Evolutionary conservation across 2,797 vertebrate species (phyloP).

Genomic region (Okamejei kenojei): DNA sequence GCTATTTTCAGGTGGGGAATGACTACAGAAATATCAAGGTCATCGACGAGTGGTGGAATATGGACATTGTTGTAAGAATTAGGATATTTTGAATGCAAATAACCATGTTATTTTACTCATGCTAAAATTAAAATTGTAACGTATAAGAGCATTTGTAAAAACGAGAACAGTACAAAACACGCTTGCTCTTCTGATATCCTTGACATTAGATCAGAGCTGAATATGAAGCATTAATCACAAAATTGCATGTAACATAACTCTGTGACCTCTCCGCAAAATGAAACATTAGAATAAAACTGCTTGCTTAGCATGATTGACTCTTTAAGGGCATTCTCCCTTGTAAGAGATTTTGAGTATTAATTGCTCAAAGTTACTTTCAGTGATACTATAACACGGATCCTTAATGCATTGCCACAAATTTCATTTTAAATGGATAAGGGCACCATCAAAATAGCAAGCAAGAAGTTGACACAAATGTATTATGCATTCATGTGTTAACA

Average conservation of each 20-base stretch:
- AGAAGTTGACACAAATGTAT: background rate
- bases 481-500: background rate
- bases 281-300: constrained; percentile 24
- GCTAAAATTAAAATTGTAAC: background rate
- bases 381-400: no score
- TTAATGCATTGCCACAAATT: background rate
- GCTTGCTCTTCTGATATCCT: constrained; percentile 58
- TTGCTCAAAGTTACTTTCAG: constrained; percentile 6
- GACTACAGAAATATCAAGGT: background rate
- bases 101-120: background rate
- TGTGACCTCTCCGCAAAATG: constrained; percentile 24
- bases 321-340: background rate
- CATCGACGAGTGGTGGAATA: background rate
- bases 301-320: background rate
- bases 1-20: background rate
- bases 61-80: background rate
- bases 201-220: constrained; percentile 59
- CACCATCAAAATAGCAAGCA: background rate
- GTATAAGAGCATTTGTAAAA: constrained; percentile 15
- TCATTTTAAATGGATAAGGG: background rate
- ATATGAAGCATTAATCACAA: constrained; percentile 57
- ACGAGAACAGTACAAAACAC: constrained; percentile 57
- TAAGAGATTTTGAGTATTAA: constrained; percentile 6
- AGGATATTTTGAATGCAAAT: background rate
- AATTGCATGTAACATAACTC: constrained; percentile 27